Base-by-base conservation (phyloP, 2,113 vertebrate species). In the Carettochelys insculpta region DNA sequence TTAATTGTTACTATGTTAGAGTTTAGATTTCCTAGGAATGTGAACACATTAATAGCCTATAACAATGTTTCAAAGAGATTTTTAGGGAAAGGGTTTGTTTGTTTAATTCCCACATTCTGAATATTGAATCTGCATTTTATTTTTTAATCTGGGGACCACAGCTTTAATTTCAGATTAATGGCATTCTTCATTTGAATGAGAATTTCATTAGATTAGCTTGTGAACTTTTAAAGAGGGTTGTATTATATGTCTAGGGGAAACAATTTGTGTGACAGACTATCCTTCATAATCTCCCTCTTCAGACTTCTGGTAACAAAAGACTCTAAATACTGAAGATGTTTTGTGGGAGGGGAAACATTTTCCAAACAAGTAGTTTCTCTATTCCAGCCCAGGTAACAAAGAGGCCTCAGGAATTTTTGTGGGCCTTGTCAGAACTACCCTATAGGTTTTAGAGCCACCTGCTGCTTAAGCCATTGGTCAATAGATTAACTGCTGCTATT, bases 361-460 rank as follows among this genome's bases (percentile, higher is more conserved):
- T 97, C 97, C 96, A 97, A 98, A 98, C 97, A 97, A 98, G 97
- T 94, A 95, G 96, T 96, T 97, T 96, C 97, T 97, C 97, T 97
- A 96, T 96, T 95, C 96, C 89, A 97, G 96, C 96, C 96, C 98
- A 98, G 98, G 98, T 98, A 97, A 98, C 98, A 98, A 98, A 98
- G 96, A 94, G 51, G 93, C 90, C 90, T 95, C 96, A 97, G 98
- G 98, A 98, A 98, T 98, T 97, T 97, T 89, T 90, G 94, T 96
- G 79, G 92, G 94, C 97, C 97, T 93, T 95, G 94, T 96, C 95
- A 96, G 96, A 94, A 95, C 93, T 95, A 91, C 95, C 96, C 97
- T 96, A 96, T 97, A 94, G 97, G 97, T 97, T 96, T 97, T 97
- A 96, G 89, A 98, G 95, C 98, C 98, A 97, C 98, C 98, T 98